Evolutionary conservation across 1,140 invertebrate genomes (phyloP).

Genomic region (Temnothorax longispinosus): DNA sequence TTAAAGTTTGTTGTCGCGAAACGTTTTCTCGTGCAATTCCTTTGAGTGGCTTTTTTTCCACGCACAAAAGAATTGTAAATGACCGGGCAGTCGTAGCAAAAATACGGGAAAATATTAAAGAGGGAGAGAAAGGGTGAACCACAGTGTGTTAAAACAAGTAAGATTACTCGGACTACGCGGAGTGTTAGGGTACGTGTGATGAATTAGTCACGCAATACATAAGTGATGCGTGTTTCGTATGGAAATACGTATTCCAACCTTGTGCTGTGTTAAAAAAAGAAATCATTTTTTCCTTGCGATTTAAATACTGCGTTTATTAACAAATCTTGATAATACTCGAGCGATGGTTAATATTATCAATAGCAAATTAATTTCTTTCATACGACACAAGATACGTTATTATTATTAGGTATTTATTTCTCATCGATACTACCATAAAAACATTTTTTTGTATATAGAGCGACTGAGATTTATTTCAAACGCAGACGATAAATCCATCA

Average conservation of each 20-base stretch:
- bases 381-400: not conserved
- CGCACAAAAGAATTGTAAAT: constrained; percentile 24
- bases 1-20: not conserved
- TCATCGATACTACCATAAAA: not conserved
- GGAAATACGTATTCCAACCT: not conserved
- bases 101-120: constrained; percentile 27
- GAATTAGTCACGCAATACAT: constrained; percentile 48
- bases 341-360: not conserved
- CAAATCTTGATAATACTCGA: not conserved
- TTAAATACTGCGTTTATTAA: not conserved
- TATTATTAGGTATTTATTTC: no score
- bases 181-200: constrained; percentile 31
- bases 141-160: constrained; percentile 29
- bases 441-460: not conserved
- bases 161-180: not conserved
- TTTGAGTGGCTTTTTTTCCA: not conserved
- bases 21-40: not conserved
- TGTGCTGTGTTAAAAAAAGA: constrained; percentile 18
- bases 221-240: not conserved
- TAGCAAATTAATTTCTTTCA: not conserved
- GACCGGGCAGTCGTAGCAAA: not conserved
- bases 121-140: not conserved
- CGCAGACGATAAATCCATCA: not conserved
- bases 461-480: not conserved
- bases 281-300: constrained; percentile 2